Percentiles rank a stretch among this genome's conserved stretches.
phyloP scores from a whole-genome alignment of 1,140 invertebrate genomes.

The Gryllus bimaculatus region DNA sequence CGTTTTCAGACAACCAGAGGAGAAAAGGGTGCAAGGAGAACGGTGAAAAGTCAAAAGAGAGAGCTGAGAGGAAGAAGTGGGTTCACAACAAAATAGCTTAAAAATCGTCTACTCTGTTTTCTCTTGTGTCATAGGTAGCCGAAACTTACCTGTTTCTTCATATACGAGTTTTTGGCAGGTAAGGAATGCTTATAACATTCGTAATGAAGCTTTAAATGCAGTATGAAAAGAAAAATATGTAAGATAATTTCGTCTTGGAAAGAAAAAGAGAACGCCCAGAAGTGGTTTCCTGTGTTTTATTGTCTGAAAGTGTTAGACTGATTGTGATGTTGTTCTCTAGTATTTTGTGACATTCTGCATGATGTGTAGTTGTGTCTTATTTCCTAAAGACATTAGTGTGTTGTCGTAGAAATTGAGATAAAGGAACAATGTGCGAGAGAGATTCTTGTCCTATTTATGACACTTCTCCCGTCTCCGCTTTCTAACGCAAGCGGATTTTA shows the following conservation, averaged over 20 bases:
- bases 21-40: constrained; percentile 32
- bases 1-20: constrained; percentile 30
- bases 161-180: constrained; percentile 11
- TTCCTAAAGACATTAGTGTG: not conserved
- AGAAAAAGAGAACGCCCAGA: constrained; percentile 15
- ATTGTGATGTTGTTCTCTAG: not conserved
- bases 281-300: constrained; percentile 10
- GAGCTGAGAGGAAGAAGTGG: constrained; percentile 35
- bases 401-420: not conserved
- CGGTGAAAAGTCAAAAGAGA: constrained; percentile 28
- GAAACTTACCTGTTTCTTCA: constrained; percentile 16
- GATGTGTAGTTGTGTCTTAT: not conserved
- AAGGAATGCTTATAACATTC: constrained; percentile 11
- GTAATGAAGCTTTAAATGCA: not conserved
- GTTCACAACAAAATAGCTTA: constrained; percentile 48
- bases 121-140: constrained; percentile 17
- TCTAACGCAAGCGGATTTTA: not conserved
- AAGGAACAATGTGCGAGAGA: not conserved
- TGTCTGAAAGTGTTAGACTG: not conserved
- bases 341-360: not conserved
- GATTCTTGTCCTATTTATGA: not conserved
- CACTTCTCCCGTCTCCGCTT: not conserved
- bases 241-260: constrained; percentile 9
- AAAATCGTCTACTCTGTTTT: constrained; percentile 28
- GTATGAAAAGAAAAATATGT: constrained; percentile 8